phyloP scores from a whole-genome alignment of 2,113 vertebrate genomes.

The Cyprinodon tularosa region DNA sequence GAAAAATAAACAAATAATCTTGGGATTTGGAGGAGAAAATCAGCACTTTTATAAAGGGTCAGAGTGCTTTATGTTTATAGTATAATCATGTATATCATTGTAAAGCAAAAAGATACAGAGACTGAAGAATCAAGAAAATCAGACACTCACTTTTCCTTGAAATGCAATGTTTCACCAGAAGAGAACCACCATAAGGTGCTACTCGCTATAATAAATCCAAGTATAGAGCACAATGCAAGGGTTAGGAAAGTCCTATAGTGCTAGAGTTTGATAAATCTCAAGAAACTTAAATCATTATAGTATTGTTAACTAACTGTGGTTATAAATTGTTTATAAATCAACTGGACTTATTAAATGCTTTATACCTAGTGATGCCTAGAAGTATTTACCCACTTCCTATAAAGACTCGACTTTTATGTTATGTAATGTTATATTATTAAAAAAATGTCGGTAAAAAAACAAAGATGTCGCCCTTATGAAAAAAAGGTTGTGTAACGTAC shows the following conservation, averaged over 20 bases:
- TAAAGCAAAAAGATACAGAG: conserved; percentile 13
- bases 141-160: conserved; percentile 20
- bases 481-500: too few species aligned
- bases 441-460: too few species aligned
- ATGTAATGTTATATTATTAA: too few species aligned
- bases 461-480: too few species aligned
- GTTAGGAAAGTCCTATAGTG: not conserved
- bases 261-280: not conserved
- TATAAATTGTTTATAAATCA: too few species aligned
- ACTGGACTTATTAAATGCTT: too few species aligned
- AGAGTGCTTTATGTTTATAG: conserved; percentile 4
- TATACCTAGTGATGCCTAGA: too few species aligned
- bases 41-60: conserved; percentile 6
- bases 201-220: not conserved
- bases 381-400: too few species aligned
- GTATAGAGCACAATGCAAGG: not conserved
- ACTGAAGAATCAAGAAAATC: conserved; percentile 35
- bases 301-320: too few species aligned
- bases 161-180: conserved; percentile 39
- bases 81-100: conserved; percentile 10
- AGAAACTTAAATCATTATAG: not conserved
- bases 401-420: too few species aligned
- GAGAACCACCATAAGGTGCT: not conserved
- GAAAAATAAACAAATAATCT: conserved; percentile 49
- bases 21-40: conserved; percentile 53